Evolutionary conservation across 2,888 invertebrate species (phyloP), one percentile per base, ranked within the genome.

Genomic region (Glyphotaelius pellucidus): DNA sequence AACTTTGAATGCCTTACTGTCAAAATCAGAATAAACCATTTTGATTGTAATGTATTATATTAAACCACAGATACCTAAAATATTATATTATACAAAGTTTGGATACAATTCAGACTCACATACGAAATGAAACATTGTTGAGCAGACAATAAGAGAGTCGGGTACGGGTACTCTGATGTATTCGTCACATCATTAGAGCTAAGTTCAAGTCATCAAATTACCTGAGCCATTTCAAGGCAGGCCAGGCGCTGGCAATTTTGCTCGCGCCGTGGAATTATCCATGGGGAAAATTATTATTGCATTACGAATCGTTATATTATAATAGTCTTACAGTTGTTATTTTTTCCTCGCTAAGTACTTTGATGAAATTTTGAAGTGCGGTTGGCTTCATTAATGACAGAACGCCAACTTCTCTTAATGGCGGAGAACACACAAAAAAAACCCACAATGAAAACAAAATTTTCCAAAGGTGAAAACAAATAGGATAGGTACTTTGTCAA

Each of bases 231-330:
- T 87, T 87, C 87, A 87, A 47, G 52, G 87, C 67, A 52, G 47
- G 47, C 15, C 7, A 31, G 31, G 67, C 80, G 4, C 35, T 79
- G 67, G 88, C 32, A 88, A 88, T 89, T 89, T 89, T 89, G n/a
- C 32, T 35, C 86, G 86, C 42, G 30, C n/a, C 14, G 86, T 86
- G 42, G 42, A 52, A 79, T 89, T 89, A 86, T 89, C 79, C 67
- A 35, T 32, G 88, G 86, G 88, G 88, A 89, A 87, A 52, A 89
- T 89, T 89, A 89, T 89, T 25, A 89, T 79, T 89, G 88, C 88
- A 89, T 89, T 89, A 89, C 79, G 25, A 79, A 38, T 89, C 30
- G 9, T 67, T 67, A 67, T 67, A 67, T 67, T 67, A 67, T 67
- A 67, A 67, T 67, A 67, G 67, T 67, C 67, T 67, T 67, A 67